Evolutionary conservation across 2,888 invertebrate species (phyloP).

Genomic region (Graphium colonna): DNA sequence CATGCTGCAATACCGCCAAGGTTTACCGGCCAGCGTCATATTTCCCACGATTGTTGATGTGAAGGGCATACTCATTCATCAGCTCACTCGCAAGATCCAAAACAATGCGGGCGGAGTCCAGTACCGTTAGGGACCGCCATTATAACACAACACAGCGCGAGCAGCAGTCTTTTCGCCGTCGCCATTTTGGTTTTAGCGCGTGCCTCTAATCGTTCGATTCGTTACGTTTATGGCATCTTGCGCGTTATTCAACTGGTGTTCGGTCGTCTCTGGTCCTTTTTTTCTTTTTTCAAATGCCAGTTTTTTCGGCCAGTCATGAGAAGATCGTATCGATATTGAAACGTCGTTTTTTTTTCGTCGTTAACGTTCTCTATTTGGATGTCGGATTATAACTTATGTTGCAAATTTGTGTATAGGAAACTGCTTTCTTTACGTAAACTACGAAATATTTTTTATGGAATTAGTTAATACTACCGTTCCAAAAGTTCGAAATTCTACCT

Average conservation of each 20-base stretch:
- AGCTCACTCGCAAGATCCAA: constrained; percentile 33
- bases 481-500: too few species aligned
- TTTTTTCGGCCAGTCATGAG: too few species aligned
- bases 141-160: constrained; percentile 49
- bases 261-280: too few species aligned
- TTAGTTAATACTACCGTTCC: too few species aligned
- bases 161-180: constrained; percentile 67
- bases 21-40: neutral
- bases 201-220: constrained; percentile 56
- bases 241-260: constrained; percentile 19
- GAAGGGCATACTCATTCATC: constrained; percentile 5
- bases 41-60: constrained; percentile 8
- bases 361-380: too few species aligned
- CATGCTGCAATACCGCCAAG: neutral
- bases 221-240: constrained; percentile 50
- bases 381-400: too few species aligned
- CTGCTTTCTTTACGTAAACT: too few species aligned
- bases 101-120: constrained; percentile 59
- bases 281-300: too few species aligned
- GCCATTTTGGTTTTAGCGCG: constrained; percentile 66
- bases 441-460: too few species aligned
- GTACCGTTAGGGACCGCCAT: constrained; percentile 60
- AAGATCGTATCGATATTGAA: too few species aligned
- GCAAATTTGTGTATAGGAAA: too few species aligned
- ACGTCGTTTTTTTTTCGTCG: too few species aligned